Conservation (phyloP, 1,140 invertebrate species). For the Solen grandis region DNA sequence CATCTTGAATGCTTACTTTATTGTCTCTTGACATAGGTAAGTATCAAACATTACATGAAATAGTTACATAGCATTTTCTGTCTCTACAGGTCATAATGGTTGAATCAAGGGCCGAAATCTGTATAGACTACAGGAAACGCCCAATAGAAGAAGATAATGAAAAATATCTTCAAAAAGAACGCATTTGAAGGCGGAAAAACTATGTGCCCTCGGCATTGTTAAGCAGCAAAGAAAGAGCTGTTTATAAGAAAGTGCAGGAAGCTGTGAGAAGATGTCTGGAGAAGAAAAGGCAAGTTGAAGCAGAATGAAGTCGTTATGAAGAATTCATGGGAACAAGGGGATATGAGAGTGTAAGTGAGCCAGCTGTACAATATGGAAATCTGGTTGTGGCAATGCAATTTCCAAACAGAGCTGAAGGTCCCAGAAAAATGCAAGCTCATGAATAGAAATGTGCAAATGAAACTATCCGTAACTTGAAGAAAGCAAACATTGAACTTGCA, state of each 20-base stretch:
- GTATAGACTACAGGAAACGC: conserved; percentile 26
- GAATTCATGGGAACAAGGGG: not conserved
- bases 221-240: not conserved
- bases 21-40: not conserved
- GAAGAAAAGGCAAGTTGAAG: not conserved
- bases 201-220: not conserved
- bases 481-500: not conserved
- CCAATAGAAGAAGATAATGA: conserved; percentile 14
- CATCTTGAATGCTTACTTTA: too few species aligned
- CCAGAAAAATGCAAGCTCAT: not conserved
- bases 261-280: not conserved
- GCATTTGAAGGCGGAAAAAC: not conserved
- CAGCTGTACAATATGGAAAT: not conserved
- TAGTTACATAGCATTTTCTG: not conserved
- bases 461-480: not conserved
- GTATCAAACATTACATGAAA: conserved; percentile 3
- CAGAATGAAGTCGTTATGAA: not conserved
- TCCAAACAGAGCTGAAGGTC: not conserved
- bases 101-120: too few species aligned
- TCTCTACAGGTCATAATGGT: not conserved
- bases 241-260: conserved; percentile 3
- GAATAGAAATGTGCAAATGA: not conserved
- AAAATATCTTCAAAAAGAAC: conserved; percentile 6
- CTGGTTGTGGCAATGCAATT: conserved; percentile 12
- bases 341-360: not conserved